Evolutionary conservation across 1,140 invertebrate species (phyloP), one percentile per base, ranked within the genome.

Genomic region (Hypothenemus hampei): DNA sequence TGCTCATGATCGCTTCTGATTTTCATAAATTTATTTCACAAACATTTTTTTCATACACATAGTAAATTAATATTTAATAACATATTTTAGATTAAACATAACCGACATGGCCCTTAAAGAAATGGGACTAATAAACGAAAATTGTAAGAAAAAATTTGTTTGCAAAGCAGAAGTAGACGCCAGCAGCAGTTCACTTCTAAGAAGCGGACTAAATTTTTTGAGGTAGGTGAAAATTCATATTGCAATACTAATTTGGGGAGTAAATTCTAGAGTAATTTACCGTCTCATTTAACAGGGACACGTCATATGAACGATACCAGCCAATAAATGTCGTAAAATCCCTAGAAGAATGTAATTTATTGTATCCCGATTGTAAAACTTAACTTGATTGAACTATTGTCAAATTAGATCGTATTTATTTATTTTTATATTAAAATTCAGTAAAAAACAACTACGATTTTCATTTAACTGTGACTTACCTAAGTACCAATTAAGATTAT

Each of bases 401-500:
- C 2, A 31, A 29, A 33, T 45, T 36, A 40, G 3, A 41, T 46
- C 10, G 2, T 8, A 54, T 20, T 46, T 47, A 55, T 55, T 55
- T 47, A 55, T 47, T 46, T 47, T 31, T 39, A 26, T 19, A 21
- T 41, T 41, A 20, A 41, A 3, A 20, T n/a, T 37, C 8, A 37
- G 18, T 8, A 13, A 2, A 37, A 37, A 16, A 37, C 35, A 3
- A 37, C 10, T 13, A 31, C 26, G 10, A 13, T 31, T 8, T 13
- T 11, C 26, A 31, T 13, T 11, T 3, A 2, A 31, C 13, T 8
- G 13, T 31, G 13, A 61, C 57, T 68, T 70, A 83, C 81, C 79
- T 61, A 77, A 77, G 66, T 81, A 89, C 83, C 87, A 89, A 41
- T 77, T 80, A 19, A 93, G 73, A 45, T 80, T 78, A 73, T 93